A percentile compares a stretch with the other conserved stretches of the same genome.
Conservation (phyloP, 2,113 vertebrate genomes). For the Mixornis gularis region DNA sequence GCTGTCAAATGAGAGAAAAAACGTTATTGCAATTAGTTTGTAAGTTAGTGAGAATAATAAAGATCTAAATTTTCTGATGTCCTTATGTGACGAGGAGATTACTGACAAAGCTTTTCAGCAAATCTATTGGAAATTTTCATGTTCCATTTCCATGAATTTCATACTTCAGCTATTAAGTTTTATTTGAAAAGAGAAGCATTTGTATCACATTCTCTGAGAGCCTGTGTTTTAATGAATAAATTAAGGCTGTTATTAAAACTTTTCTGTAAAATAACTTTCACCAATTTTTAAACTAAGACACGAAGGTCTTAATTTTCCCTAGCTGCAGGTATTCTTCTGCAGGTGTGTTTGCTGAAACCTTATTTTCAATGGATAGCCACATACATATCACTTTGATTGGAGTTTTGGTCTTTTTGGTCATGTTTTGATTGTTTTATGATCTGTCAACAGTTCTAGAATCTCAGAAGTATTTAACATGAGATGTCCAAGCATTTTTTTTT, state of each 20-base stretch:
- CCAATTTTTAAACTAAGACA: not conserved
- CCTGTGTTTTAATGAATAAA: not conserved
- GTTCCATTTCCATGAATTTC: not conserved
- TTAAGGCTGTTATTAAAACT: not conserved
- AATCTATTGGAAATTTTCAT: accelerated
- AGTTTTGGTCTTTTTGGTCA: not conserved
- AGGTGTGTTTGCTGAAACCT: not conserved
- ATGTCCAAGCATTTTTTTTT: not conserved
- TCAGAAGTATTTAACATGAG: not conserved
- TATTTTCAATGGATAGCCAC: not conserved
- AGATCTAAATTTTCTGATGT: not conserved
- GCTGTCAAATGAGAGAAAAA: not conserved
- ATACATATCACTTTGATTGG: accelerated
- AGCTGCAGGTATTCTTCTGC: not conserved
- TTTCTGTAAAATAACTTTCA: not conserved
- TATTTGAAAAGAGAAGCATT: not conserved
- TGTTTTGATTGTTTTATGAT: not conserved
- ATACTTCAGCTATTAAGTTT: not conserved
- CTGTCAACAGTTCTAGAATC: not conserved
- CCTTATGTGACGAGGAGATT: not conserved
- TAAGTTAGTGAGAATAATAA: not conserved
- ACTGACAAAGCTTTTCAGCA: not conserved
- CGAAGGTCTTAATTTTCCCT: not conserved
- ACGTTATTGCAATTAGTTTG: not conserved
- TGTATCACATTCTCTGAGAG: accelerated